phyloP scores from a whole-genome alignment of 2,797 vertebrate genomes.

The Borostomias antarcticus region DNA sequence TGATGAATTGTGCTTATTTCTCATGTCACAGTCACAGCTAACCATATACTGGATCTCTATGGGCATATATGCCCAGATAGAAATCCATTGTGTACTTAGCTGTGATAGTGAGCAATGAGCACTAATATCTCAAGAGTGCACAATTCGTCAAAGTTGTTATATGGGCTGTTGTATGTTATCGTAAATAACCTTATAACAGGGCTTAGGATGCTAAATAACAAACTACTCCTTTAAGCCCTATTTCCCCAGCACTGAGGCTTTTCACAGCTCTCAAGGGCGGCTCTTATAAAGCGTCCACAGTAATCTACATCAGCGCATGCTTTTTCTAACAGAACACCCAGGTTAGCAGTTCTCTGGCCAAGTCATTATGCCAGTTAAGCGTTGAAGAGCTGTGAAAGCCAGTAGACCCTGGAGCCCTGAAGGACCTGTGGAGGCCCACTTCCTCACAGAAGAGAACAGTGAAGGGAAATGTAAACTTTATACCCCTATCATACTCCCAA shows the following conservation, averaged over 20 bases:
- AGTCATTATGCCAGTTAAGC: conserved; percentile 48
- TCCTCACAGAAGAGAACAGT: conserved; percentile 26
- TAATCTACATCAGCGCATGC: conserved; percentile 48
- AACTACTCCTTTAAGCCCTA: no score
- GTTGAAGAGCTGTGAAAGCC: conserved; percentile 45
- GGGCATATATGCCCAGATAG: no score
- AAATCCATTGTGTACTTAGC: no score
- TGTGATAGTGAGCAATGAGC: no score
- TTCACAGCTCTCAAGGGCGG: conserved; percentile 51
- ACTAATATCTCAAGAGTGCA: no score
- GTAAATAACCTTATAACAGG: no score
- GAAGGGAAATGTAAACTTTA: conserved; percentile 31
- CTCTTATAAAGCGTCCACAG: conserved; percentile 32
- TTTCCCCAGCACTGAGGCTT: conserved; percentile 17
- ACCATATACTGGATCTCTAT: no score
- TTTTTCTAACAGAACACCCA: conserved; percentile 50
- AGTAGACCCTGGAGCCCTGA: conserved; percentile 32
- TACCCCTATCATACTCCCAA: conserved; percentile 20
- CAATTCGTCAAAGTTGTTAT: no score
- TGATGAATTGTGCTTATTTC: no score
- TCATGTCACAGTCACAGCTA: no score
- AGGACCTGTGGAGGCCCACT: conserved; percentile 16
- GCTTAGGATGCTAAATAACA: no score
- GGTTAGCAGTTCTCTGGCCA: conserved; percentile 24
- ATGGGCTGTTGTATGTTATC: no score